Evolutionary conservation across 2,888 invertebrate species (phyloP).

Genomic region (Ormyrus rosae): DNA sequence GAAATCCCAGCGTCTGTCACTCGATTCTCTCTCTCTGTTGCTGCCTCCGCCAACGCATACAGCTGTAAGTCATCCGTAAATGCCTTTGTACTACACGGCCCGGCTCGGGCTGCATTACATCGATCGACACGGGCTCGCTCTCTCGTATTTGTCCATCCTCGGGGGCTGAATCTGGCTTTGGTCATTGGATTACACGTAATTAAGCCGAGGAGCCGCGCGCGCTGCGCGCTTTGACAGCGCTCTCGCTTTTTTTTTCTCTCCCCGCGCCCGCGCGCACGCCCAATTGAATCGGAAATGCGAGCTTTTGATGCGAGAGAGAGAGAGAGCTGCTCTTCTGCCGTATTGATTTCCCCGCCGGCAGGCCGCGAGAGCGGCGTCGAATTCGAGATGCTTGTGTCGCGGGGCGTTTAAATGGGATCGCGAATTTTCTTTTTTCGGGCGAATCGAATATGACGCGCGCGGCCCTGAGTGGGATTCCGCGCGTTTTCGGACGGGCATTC

Average conservation of each 20-base stretch:
- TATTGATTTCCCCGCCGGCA: slow-evolving; percentile 18
- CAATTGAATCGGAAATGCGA: slow-evolving; percentile 13
- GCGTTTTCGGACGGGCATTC: too few species aligned
- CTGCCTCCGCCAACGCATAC: neutral
- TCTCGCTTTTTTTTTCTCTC: neutral
- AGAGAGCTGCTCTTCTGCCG: neutral
- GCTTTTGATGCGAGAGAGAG: slow-evolving; percentile 6
- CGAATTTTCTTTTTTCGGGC: too few species aligned
- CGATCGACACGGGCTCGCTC: slow-evolving; percentile 1
- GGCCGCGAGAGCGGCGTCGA: neutral
- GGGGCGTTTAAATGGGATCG: neutral
- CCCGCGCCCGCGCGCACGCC: neutral
- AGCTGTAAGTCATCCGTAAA: slow-evolving; percentile 3
- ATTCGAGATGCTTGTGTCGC: slow-evolving; percentile 12
- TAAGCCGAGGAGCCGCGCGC: neutral
- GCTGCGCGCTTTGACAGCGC: slow-evolving; percentile 5
- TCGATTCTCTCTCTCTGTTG: neutral
- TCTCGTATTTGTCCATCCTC: neutral
- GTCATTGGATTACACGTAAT: slow-evolving; percentile 33
- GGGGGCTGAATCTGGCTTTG: neutral
- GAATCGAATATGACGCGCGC: too few species aligned
- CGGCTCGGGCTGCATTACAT: neutral
- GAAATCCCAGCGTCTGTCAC: neutral
- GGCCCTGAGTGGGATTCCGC: too few species aligned
- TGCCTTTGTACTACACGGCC: neutral